Percentiles rank a stretch among this genome's conserved stretches.
Conservation (phyloP, 2,888 invertebrate genomes). For the Eurytoma californica region DNA sequence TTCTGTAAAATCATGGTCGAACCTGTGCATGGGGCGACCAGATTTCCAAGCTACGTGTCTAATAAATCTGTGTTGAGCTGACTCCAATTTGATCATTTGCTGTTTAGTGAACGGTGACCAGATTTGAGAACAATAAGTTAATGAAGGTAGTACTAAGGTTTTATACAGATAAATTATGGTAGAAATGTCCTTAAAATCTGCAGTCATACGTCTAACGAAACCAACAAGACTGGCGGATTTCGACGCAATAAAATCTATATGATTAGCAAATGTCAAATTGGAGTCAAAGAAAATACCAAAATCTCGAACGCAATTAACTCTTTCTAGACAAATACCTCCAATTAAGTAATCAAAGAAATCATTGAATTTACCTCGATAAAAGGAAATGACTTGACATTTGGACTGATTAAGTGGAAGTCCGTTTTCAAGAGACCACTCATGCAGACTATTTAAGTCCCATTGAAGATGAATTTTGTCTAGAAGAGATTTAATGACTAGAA, state of each 20-base stretch:
- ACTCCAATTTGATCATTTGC: neutral
- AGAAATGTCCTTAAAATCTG: neutral
- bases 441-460: neutral
- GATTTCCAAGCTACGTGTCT: neutral
- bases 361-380: neutral
- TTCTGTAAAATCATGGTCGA: constrained; percentile 1
- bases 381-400: neutral
- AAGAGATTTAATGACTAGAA: no score
- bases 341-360: neutral
- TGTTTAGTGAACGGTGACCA: neutral
- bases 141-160: neutral
- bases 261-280: neutral
- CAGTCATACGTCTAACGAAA: neutral
- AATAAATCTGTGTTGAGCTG: neutral
- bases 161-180: neutral
- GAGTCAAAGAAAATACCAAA: neutral
- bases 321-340: neutral
- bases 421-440: neutral
- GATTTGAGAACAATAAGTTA: neutral
- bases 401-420: neutral
- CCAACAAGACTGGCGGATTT: neutral
- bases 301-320: no score
- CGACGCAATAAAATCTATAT: neutral
- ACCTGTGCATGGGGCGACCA: neutral
- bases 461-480: no score